Evolutionary conservation across 2,113 vertebrate genomes (phyloP), one percentile per base, ranked within the genome.

Genomic region (Pica pica): DNA sequence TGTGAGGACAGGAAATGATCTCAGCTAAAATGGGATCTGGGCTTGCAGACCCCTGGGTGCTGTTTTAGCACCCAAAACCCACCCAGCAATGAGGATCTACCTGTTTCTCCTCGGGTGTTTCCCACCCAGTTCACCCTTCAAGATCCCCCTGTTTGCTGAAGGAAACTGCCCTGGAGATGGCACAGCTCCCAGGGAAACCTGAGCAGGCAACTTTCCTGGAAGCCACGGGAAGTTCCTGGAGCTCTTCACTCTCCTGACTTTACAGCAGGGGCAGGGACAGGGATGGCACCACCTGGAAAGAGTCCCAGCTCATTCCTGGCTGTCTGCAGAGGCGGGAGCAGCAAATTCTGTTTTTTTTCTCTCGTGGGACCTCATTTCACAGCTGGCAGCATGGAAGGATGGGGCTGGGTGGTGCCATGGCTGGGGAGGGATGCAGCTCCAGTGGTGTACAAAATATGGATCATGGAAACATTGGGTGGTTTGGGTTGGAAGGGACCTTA

Each of bases 61-160:
- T 82, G 17, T 26, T 70, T 63, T 15, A 82, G 56, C 75, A 18
- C 17, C 42, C 59, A 10, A 12, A 47, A 10, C 19, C 10, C 0
- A 0, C 20, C 8, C 39, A 39, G 31, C 16, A 50, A 6, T 1
- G 16, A 33, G 35, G 35, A 37, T 28, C 23, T 27, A 24, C 27
- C 53, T 60, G 57, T 7, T 39, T 52, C 18, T 61, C 3, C 52
- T 21, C 0, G 1, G 59, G 61, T 7, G 2, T 39, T 79, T 79
- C 30, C 26, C 20, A 49, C 26, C 31, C 2, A 0, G 0, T 57
- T 22, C 10, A 0, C 2, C 41, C 27, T 30, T 33, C 35, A 55
- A 4, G 23, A 11, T 26, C 13, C 4, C 10, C 9, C 33, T 6
- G 35, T 10, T 79, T 21, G 3, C 27, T 19, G 12, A 65, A 47